Evolutionary conservation across 2,888 invertebrate species (phyloP), one percentile per base, ranked within the genome.

Genomic region (Xestobium rufovillosum): DNA sequence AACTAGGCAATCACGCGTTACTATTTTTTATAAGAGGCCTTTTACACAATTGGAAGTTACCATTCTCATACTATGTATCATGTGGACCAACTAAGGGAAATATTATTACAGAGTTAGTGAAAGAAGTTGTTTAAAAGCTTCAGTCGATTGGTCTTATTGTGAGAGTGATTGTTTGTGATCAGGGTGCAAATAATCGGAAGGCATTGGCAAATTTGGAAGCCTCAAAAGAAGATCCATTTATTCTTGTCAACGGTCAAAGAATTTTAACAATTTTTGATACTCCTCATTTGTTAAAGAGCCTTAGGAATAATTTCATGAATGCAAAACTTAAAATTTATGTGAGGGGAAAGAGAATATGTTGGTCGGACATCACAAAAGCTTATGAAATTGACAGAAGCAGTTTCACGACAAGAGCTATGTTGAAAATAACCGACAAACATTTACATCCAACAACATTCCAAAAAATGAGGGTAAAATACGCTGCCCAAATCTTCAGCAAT

Each of bases 191-290:
- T 31, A 42, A 40, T 33, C 29, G 40, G 11, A 33, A 26, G 23
- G 36, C 36, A 13, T 31, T 41, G 6, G 11, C 23, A 4, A 30
- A 30, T 26, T 38, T 45, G 16, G 38, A 38, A 23, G 36, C 35
- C 13, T 31, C 26, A 8, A 23, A 38, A 31, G 34, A 41, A 34
- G 15, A 27, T 14, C 45, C 41, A 11, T n/a, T 30, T n/a, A 32
- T 45, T 2, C n/a, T 16, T 4, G 14, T 43, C 6, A 26, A 38
- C 15, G 14, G 14, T 14, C 17, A 10, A 14, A 41, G 38, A 26
- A 38, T 41, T 8, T 40, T 31, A 31, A 34, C 42, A 3, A 34
- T 32, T 12, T 44, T 39, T 30, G 44, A 42, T 28, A n/a, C n/a
- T n/a, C n/a, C n/a, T n/a, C n/a, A n/a, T n/a, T n/a, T n/a, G n/a